Base-by-base conservation (phyloP, 2,797 vertebrate species). In the Micropoecilia bifurca region DNA sequence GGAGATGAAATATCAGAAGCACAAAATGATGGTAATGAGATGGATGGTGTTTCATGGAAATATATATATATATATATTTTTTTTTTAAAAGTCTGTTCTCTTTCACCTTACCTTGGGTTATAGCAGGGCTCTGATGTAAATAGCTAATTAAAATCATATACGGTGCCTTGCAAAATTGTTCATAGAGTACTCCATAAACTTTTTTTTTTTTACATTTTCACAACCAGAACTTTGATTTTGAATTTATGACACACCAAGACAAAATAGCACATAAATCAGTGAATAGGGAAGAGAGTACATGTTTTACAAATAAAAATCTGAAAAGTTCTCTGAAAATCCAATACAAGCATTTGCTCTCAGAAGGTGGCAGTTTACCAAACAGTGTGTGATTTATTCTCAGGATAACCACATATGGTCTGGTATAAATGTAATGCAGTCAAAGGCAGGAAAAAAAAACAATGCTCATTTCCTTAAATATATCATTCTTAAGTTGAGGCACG, bases 21-120 rank as follows among this genome's bases (percentile, higher is more conserved):
- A 43, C 5, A 68, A 68, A 77, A 41, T 76, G 20, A 47, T 71
- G 50, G 12, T 74, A 82, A 77, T 73, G 33, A 77, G 71, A 72
- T 74, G 50, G 71, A 47, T 55, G n/a, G 12, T 20, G 47, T 57
- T 41, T 45, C 68, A 5, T 45, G 41, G 16, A 55, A 50, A 4
- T 1, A 43, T 45, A 53, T 53, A 25, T 50, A 22, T 2, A n/a
- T n/a, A n/a, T n/a, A n/a, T n/a, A n/a, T n/a, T n/a, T n/a, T n/a
- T n/a, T n/a, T 45, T 45, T 45, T 45, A 6, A 14, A 45, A 28
- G 22, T 43, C 22, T n/a, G 69, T 53, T 55, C 9, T 41, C 3
- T 6, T n/a, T 20, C 28, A 46, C n/a, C 30, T 80, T 7, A 1
- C 22, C n/a, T 71, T 71, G 4, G 74, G 39, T 41, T 61, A 63